Base-by-base conservation (phyloP, 2,888 invertebrate genomes). In the Rhagonycha fulva region DNA sequence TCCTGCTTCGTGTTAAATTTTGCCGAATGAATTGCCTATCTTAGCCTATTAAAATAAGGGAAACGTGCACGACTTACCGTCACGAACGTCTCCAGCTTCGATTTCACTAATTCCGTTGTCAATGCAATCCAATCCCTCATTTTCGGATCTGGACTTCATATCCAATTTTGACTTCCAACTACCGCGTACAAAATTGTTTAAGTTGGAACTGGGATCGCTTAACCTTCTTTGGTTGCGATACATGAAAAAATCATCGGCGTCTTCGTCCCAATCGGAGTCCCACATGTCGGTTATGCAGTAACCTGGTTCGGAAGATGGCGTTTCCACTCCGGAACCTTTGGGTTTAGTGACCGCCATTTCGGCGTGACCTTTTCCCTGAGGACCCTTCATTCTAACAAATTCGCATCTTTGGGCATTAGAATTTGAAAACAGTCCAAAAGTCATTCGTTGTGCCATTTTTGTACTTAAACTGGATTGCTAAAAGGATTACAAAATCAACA, bases 301-400 rank as follows among this genome's bases (percentile, higher is more conserved):
- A 5, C 90, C 96, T 90, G 76, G 96, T 88, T 98, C 98, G 14
- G 96, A 96, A 74, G 95, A 94, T 19, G 98, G 98, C 12, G 98
- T 98, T 88, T 98, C 98, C 2, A 95, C 95, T 0, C 98, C 98
- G 14, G 96, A 96, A 83, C 95, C 96, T 87, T 94, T 95, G 26
- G 96, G 96, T 85, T 96, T 94, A n/a, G 95, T 95, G 69, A 97
- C 96, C 1, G 98, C 98, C 96, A 99, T 98, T 90, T 99, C 98
- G 0, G 98, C 98, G 89, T 97, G 96, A 0, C 96, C 97, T 89
- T 98, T 98, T 80, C 97, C 97, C 85, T 95, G 94, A 12, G 99
- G 99, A 12, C 99, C 99, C 88, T 98, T 95, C 98, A 99, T 98
- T 77, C 98, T 92, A 69, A 99, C 98, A 90, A 98, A 99, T 89